A percentile compares a stretch with the other conserved stretches of the same genome.
Evolutionary conservation across 2,113 vertebrate species (phyloP).

Genomic region (Muntiacus reevesi): DNA sequence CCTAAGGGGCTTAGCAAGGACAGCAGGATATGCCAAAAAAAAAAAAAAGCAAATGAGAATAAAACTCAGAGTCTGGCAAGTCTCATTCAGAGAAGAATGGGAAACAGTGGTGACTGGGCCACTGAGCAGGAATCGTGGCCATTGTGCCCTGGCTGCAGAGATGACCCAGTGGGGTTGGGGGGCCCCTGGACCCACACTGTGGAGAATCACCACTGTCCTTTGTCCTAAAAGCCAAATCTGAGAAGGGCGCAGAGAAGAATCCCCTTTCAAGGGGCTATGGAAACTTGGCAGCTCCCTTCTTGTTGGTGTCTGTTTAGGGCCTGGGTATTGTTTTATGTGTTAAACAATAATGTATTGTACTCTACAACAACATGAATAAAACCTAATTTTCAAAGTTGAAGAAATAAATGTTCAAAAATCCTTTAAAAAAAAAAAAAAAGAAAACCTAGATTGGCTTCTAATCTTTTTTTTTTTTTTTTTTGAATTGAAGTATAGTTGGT

Average conservation of each 20-base stretch:
- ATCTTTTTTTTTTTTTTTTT: not conserved
- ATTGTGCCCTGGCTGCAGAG: not conserved
- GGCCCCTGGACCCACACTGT: not conserved
- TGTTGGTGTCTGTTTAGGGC: not conserved
- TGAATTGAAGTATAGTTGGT: not conserved
- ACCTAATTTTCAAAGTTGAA: no score
- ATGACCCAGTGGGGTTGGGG: not conserved
- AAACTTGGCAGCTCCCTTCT: not conserved
- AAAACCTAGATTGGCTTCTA: not conserved
- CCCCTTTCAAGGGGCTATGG: not conserved
- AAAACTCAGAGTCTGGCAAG: not conserved
- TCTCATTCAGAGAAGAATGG: not conserved
- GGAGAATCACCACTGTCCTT: not conserved
- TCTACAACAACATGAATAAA: no score
- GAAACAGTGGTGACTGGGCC: not conserved
- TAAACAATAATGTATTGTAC: not conserved
- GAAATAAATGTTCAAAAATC: no score
- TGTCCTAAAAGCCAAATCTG: not conserved
- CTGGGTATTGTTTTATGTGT: not conserved
- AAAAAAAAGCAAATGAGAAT: not conserved
- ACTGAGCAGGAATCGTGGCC: not conserved
- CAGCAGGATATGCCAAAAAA: not conserved
- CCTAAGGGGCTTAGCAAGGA: not conserved
- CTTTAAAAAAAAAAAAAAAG: no score
- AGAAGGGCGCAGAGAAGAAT: not conserved